Conservation (phyloP, 2,113 vertebrate species). For the Misgurnus mizolepis region DNA sequence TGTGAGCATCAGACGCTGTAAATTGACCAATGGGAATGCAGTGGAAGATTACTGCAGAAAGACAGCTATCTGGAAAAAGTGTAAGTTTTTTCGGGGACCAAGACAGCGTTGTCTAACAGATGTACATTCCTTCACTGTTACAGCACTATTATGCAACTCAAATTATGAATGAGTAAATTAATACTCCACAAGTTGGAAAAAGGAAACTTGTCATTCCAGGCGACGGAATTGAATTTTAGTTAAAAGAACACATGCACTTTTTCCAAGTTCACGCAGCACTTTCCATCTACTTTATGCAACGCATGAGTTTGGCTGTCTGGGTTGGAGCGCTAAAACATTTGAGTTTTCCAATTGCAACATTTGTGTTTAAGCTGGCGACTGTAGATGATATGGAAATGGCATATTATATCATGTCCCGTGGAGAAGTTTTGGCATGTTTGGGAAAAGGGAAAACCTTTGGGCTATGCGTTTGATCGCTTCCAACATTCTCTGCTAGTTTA, state of each 20-base stretch:
- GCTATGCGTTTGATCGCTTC: conserved; percentile 39
- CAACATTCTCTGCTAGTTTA: conserved; percentile 8
- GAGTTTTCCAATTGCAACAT: conserved; percentile 67
- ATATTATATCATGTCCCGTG: conserved; percentile 50
- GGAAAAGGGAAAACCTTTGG: conserved; percentile 37
- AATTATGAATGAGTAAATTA: conserved; percentile 71
- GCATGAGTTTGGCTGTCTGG: conserved; percentile 66
- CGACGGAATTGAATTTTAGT: conserved; percentile 62
- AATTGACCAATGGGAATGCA: neutral
- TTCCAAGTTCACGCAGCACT: conserved; percentile 67
- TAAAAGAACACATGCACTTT: conserved; percentile 56
- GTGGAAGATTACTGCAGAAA: neutral
- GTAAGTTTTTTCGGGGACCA: neutral
- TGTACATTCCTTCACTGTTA: conserved; percentile 70
- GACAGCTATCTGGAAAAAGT: conserved; percentile 17
- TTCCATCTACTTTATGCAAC: conserved; percentile 62
- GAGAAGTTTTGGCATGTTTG: conserved; percentile 54
- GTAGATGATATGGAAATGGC: conserved; percentile 63
- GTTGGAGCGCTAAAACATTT: conserved; percentile 51
- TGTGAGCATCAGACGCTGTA: conserved; percentile 41
- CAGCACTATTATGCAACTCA: conserved; percentile 65
- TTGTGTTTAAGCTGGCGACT: conserved; percentile 57
- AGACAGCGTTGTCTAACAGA: conserved; percentile 60
- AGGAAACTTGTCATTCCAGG: conserved; percentile 67
- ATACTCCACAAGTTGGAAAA: conserved; percentile 51